Evolutionary conservation across 1,140 invertebrate species (phyloP).

Genomic region (Musca vetustissima): DNA sequence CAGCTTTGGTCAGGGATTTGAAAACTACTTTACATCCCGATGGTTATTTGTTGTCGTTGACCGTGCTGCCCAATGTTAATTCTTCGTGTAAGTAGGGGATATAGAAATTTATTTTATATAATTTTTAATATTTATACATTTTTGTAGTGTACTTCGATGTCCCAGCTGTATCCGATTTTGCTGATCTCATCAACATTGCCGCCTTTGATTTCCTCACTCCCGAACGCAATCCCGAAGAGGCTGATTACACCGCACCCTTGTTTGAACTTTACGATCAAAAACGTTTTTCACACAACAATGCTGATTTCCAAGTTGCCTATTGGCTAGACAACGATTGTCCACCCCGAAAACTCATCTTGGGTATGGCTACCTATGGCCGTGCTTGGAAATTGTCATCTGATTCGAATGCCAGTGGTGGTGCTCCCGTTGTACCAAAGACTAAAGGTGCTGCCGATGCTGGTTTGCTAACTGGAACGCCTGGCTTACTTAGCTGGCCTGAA

Average conservation of each 20-base stretch:
- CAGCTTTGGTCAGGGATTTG: constrained; percentile 68
- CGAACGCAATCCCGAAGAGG: constrained; percentile 70
- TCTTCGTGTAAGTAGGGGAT: constrained; percentile 70
- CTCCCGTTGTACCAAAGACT: constrained; percentile 69
- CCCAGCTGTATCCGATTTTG: constrained; percentile 66
- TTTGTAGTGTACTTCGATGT: constrained; percentile 77
- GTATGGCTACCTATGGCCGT: constrained; percentile 79
- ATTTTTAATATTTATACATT: constrained; percentile 32
- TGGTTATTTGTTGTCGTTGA: constrained; percentile 67
- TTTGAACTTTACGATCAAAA: constrained; percentile 60
- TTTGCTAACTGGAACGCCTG: constrained; percentile 65
- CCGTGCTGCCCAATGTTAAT: constrained; percentile 77
- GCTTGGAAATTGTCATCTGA: constrained; percentile 76
- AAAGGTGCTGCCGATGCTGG: constrained; percentile 65
- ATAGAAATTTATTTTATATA: constrained; percentile 67
- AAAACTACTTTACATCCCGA: constrained; percentile 64
- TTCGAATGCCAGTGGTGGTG: constrained; percentile 75
- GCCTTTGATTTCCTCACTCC: constrained; percentile 79
- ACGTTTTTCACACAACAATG: constrained; percentile 58
- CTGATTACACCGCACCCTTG: constrained; percentile 70
- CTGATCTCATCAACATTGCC: constrained; percentile 81
- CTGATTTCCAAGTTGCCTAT: constrained; percentile 64
- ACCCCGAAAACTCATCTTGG: constrained; percentile 75
- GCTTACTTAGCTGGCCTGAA: constrained; percentile 54
- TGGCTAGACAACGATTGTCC: constrained; percentile 69